Base-by-base conservation (phyloP, 2,888 invertebrate species). In the Drosophila prolongata region DNA sequence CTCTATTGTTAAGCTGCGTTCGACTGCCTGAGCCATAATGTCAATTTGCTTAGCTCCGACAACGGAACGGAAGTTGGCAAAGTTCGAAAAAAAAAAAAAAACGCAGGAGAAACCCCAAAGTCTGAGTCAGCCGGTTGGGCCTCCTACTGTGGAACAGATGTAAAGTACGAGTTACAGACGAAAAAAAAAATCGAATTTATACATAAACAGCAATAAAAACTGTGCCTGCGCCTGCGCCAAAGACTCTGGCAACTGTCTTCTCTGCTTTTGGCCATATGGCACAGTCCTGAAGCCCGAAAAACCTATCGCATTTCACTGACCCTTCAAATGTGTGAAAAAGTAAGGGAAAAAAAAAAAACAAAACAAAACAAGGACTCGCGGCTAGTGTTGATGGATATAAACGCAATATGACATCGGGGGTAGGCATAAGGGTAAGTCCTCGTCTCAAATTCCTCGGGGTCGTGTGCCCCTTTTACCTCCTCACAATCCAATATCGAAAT, bases 221-320 rank as follows among this genome's bases (percentile, higher is more conserved):
- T 24, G 24, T 24, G 24, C 24, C 24, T 24, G 55, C 80, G 76
- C 72, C 78, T 83, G 76, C 80, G 80, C 64, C 65, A 75, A 65
- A 34, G 38, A 40, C 62, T 64, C 49, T 34, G 65, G 77, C 80
- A 80, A 80, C 80, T 80, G 80, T 82, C 49, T 80, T 72, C 27
- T 13, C 64, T n/a, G 38, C n/a, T 30, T 35, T 19, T 43, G 42
- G 49, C 85, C 84, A 89, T 87, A 87, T 85, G 89, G 60, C 69
- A 13, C 69, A 13, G 37, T 37, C 42, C 53, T 76, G 76, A 89
- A 90, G 61, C 38, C 83, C 76, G 81, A 69, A 34, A 34, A 34
- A 42, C 86, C 77, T 91, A 90, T 91, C 91, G 76, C 80, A 85
- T 91, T 91, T 85, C 91, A 90, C 76, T 71, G 58, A 72, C 73